Evolutionary conservation across 1,140 invertebrate species (phyloP).

Genomic region (Trichonephila inaurata): DNA sequence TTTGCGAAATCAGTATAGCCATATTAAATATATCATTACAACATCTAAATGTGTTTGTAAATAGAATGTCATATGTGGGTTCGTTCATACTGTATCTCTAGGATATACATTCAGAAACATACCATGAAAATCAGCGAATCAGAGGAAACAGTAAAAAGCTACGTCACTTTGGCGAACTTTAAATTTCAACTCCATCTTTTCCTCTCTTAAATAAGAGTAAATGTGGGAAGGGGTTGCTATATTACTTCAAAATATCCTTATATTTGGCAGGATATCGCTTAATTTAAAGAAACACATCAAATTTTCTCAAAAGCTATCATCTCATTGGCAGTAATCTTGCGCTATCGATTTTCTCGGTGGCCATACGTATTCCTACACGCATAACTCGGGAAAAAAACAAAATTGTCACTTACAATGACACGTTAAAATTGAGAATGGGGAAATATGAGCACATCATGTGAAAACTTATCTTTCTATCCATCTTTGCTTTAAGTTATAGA

Average conservation of each 20-base stretch:
- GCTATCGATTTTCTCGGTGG: neutral
- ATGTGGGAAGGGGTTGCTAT: neutral
- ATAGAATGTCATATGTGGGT: neutral
- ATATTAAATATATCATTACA: neutral
- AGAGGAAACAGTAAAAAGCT: neutral
- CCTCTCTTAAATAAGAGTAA: neutral
- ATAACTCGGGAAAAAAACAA: neutral
- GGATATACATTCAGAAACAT: neutral
- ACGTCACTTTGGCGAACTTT: neutral
- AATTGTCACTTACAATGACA: neutral
- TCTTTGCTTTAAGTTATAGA: no score
- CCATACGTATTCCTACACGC: neutral
- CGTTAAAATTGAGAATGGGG: neutral
- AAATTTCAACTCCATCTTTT: neutral
- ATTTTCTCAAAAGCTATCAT: neutral
- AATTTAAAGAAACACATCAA: neutral
- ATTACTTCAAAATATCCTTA: neutral
- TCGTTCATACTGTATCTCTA: neutral
- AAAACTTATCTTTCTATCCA: no score
- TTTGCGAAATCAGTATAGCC: neutral
- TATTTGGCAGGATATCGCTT: neutral
- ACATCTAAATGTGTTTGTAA: conserved; percentile 8
- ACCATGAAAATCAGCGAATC: neutral
- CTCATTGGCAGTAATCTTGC: neutral
- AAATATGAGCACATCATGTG: no score